Evolutionary conservation across 2,113 vertebrate genomes (phyloP), one percentile per base, ranked within the genome.

Genomic region (Etheostoma cragini): DNA sequence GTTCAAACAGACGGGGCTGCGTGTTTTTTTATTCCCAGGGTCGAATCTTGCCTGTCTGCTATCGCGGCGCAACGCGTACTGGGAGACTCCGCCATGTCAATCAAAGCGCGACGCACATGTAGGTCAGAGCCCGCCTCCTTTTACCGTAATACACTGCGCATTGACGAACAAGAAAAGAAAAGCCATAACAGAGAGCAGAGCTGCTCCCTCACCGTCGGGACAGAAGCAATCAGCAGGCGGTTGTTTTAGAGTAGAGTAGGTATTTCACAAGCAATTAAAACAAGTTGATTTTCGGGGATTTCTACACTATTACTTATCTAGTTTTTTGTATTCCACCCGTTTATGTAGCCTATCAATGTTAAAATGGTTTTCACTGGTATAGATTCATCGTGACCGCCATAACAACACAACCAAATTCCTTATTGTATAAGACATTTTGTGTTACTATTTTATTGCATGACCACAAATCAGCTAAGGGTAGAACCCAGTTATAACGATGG

Each of bases 1-100:
- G 88, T 90, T 88, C 78, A 93, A 87, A 91, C 83, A 89, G 90
- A 91, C 89, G 80, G 74, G 15, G 85, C 89, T 90, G 90, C 83
- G 90, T 82, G 84, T 89, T 91, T 89, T 91, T 90, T 92, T 85
- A 91, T 89, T 93, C 91, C 92, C 93, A 92, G 93, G 90, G 81
- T 90, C 92, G 85, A 87, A 62, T 90, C 88, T 80, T 80, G 91
- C 91, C 91, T 92, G 92, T 93, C 90, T 93, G 91, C 92, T 94
- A 89, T 91, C 88, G 87, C 92, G 90, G 88, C 91, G 88, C 85
- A 70, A 89, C 82, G 88, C 88, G 86, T 76, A 92, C 93, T 94
- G 91, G 49, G 80, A 93, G 87, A 92, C 91, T 94, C 91, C 92
- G 90, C 92, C 92, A 93, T 94, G 93, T 94, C 93, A 94, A 93